phyloP scores from a whole-genome alignment of 2,113 vertebrate species.

The Lagopus leucura region DNA sequence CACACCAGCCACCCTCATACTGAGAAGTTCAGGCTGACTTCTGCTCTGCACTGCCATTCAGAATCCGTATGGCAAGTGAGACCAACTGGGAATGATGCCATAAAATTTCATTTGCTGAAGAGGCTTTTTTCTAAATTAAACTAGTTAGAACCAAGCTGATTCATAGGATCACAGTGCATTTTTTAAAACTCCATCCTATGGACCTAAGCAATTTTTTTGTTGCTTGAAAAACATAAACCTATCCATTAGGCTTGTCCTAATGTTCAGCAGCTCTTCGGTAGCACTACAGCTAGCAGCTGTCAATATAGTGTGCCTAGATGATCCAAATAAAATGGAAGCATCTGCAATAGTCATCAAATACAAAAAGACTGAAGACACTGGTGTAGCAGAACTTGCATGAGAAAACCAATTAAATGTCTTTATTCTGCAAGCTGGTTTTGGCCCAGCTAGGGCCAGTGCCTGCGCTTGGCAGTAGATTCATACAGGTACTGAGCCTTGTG shows the following conservation, averaged over 20 bases:
- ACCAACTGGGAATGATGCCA: slow-evolving; percentile 1
- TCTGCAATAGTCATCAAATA: neutral
- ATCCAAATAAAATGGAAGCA: neutral
- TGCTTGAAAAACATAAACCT: neutral
- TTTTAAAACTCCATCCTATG: neutral
- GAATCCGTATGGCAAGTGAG: neutral
- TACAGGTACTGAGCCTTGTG: neutral
- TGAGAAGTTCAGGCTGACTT: neutral
- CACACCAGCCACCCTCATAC: neutral
- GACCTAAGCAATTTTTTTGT: neutral
- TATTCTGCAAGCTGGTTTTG: neutral
- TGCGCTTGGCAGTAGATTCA: neutral
- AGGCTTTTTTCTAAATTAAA: slow-evolving; percentile 63
- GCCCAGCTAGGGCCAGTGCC: neutral
- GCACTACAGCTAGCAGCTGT: neutral
- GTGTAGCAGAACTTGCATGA: neutral
- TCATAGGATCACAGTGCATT: neutral
- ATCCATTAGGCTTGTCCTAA: neutral
- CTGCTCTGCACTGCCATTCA: neutral
- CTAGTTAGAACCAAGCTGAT: slow-evolving; percentile 21
- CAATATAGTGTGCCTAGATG: neutral
- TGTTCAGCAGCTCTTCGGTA: neutral
- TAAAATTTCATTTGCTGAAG: slow-evolving; percentile 42
- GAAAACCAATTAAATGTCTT: neutral
- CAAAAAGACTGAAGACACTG: neutral